Percentiles rank a stretch among this genome's conserved stretches.
Evolutionary conservation across 2,113 vertebrate genomes (phyloP).

Genomic region (Labrus mixtus): DNA sequence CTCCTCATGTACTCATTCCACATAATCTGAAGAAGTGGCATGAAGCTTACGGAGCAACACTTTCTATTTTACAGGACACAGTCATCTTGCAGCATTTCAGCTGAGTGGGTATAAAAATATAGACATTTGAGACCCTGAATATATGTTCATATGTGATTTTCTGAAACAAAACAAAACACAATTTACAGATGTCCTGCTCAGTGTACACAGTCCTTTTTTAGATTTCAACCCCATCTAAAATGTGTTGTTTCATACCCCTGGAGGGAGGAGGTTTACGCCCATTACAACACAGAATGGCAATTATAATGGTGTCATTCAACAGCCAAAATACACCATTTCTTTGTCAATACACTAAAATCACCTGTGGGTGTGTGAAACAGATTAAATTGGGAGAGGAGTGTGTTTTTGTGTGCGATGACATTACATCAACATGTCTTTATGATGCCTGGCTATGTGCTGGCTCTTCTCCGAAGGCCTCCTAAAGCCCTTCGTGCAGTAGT

Average conservation of each 20-base stretch:
- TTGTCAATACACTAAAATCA: slow-evolving; percentile 76
- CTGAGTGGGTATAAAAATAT: slow-evolving; percentile 85
- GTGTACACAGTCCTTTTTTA: slow-evolving; percentile 53
- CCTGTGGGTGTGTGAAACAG: slow-evolving; percentile 69
- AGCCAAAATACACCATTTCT: slow-evolving; percentile 58
- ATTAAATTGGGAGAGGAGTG: slow-evolving; percentile 67
- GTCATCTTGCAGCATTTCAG: slow-evolving; percentile 81
- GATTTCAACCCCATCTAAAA: slow-evolving; percentile 63
- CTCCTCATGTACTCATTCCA: slow-evolving; percentile 48
- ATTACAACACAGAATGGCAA: slow-evolving; percentile 72
- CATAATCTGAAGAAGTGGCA: slow-evolving; percentile 66
- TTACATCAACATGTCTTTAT: slow-evolving; percentile 96
- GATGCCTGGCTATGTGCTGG: slow-evolving; percentile 99
- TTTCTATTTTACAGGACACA: slow-evolving; percentile 75
- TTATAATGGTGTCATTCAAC: slow-evolving; percentile 63
- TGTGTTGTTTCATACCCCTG: slow-evolving; percentile 53
- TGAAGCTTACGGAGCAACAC: slow-evolving; percentile 72
- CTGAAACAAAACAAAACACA: slow-evolving; percentile 75
- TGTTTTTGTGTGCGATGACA: slow-evolving; percentile 50
- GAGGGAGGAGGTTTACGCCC: slow-evolving; percentile 60
- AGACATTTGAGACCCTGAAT: slow-evolving; percentile 85
- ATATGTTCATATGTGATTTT: slow-evolving; percentile 80
- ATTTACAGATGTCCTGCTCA: slow-evolving; percentile 75
- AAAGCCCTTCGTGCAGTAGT: slow-evolving; percentile 99
- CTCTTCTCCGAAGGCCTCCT: slow-evolving; percentile 98